Evolutionary conservation across 1,140 invertebrate species (phyloP).

Genomic region (Listronotus oregonensis): DNA sequence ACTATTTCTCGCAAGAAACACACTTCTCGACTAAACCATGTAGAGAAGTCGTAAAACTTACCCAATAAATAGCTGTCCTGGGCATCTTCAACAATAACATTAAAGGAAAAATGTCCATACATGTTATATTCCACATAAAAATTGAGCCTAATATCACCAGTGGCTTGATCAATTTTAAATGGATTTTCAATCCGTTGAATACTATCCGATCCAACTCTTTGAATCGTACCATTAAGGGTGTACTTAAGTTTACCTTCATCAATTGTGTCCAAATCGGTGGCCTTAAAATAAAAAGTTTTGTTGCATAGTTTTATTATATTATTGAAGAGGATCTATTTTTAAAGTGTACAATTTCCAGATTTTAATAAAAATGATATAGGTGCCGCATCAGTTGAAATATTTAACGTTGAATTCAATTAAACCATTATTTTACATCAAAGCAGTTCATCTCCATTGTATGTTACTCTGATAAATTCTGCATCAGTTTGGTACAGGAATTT

Average conservation of each 20-base stretch:
- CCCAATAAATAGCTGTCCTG: constrained; percentile 10
- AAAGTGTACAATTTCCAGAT: no score
- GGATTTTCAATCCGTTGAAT: not conserved
- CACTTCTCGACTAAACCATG: no score
- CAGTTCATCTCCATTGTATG: no score
- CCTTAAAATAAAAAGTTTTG: constrained; percentile 8
- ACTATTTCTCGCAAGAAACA: no score
- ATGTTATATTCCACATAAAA: constrained; percentile 56
- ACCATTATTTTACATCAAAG: no score
- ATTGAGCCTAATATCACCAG: constrained; percentile 51
- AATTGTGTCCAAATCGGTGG: constrained; percentile 18
- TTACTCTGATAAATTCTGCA: no score
- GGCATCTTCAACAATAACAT: constrained; percentile 27
- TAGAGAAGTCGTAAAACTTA: not conserved
- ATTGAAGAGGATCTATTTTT: no score
- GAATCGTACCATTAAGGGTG: constrained; percentile 1
- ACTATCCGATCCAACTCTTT: constrained; percentile 8
- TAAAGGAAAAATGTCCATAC: constrained; percentile 19
- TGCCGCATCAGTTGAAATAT: no score
- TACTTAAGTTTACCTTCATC: constrained; percentile 15
- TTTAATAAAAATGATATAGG: no score
- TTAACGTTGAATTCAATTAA: no score
- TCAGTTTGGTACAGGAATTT: no score
- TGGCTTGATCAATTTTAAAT: constrained; percentile 28
- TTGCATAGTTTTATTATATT: no score